Percentiles rank a stretch among this genome's conserved stretches.
Evolutionary conservation across 2,888 invertebrate species (phyloP).

Genomic region (Oxycera nigricornis): DNA sequence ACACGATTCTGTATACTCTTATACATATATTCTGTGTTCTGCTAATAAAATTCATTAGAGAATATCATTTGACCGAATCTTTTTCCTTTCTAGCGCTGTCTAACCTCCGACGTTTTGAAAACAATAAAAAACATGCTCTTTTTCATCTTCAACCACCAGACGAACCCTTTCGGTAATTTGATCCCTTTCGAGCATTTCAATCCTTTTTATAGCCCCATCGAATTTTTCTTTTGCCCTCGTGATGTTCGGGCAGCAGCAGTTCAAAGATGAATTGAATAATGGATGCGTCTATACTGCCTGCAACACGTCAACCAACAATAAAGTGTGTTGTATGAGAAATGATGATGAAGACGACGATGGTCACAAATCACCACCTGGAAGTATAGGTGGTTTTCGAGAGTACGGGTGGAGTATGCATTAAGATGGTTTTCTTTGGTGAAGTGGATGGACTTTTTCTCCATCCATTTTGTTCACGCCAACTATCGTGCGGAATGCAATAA

Average conservation of each 20-base stretch:
- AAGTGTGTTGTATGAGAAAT: background rate
- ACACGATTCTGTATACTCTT: no score
- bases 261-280: background rate
- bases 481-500: background rate
- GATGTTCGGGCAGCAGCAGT: background rate
- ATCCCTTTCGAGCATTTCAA: background rate
- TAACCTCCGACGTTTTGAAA: no score
- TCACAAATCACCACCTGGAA: constrained; percentile 9
- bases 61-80: no score
- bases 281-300: background rate
- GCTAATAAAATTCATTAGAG: no score
- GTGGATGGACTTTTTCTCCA: background rate
- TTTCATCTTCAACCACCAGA: background rate
- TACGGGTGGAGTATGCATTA: background rate
- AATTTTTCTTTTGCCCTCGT: background rate
- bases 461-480: background rate
- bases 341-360: background rate
- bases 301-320: background rate
- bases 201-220: background rate
- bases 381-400: background rate
- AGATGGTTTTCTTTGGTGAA: background rate
- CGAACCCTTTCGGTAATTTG: background rate
- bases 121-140: background rate
- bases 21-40: no score
- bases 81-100: no score